Evolutionary conservation across 2,888 invertebrate genomes (phyloP), one percentile per base, ranked within the genome.

Genomic region (Bugula neritina): DNA sequence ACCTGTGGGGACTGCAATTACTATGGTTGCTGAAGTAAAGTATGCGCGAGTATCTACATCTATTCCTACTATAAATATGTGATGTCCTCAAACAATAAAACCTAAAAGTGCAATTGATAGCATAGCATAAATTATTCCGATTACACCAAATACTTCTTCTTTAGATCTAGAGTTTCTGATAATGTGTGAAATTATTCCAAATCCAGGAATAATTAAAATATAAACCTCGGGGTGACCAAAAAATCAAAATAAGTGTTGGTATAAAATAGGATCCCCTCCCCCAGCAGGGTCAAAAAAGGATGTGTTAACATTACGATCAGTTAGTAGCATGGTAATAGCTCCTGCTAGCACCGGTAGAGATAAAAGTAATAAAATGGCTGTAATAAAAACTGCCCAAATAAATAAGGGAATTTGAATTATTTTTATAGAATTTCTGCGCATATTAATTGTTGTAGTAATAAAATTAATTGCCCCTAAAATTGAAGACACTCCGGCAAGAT

Each of bases 141-240:
- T 76, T 0, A 84, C 80, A 0, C 90, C 90, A 85, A 91, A 91
- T 1, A 89, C 88, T 88, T 89, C 88, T 78, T 89, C 89, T 88
- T 91, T 91, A 5, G 89, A 73, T 43, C 77, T 76, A 54, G 77
- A 74, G 21, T 89, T 89, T 0, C 87, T 87, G 84, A 91, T 89
- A 86, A 91, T 89, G 82, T 91, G 91, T 0, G 90, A 91, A 83
- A 92, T 89, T 87, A 92, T 88, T 0, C 91, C 91, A 87, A 92
- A 92, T 84, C 90, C 91, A 0, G 91, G 91, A 78, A 92, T 80
- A 89, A 92, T 91, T 87, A 92, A 85, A 90, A 92, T 91, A 85
- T 92, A 92, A 75, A 92, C 91, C 89, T 92, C 91, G 13, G 91
- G 92, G 72, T 92, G 92, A 0, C 91, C 92, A 88, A 92, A 92